These are phyloP conservation scores for Portunus trituberculatus DNA, from an alignment of 1,140 invertebrate genomes.

Conservation along the genomic window DNA sequence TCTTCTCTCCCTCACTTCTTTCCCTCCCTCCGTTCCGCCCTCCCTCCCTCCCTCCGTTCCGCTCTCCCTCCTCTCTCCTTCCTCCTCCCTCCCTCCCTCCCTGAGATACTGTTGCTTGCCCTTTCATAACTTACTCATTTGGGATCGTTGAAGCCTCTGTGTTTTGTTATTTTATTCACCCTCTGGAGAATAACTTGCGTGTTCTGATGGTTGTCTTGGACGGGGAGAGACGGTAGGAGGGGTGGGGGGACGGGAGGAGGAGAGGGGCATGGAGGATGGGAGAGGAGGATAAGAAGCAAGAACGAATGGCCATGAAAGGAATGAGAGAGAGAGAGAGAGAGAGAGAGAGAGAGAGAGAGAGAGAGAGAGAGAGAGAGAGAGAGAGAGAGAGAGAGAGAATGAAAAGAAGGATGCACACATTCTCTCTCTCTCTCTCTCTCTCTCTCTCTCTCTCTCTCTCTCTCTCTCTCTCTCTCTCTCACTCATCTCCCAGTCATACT, in stretches of 20 bases:
- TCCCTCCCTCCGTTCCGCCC: neutral
- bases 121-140: slow-evolving; percentile 32
- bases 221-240: neutral
- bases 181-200: slow-evolving; percentile 45
- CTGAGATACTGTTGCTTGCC: neutral
- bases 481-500: neutral
- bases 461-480: too few relatives aligned
- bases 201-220: slow-evolving; percentile 26
- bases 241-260: neutral
- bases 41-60: neutral
- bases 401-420: neutral
- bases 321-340: neutral
- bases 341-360: slow-evolving; percentile 11
- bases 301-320: neutral
- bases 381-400: neutral
- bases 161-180: slow-evolving; percentile 57
- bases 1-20: slow-evolving; percentile 12
- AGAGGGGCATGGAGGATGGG: neutral
- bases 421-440: neutral
- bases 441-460: too few relatives aligned
- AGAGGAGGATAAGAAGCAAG: neutral
- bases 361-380: neutral
- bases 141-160: neutral
- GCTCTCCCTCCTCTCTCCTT: too few relatives aligned
- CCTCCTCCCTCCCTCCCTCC: neutral